A percentile compares a stretch with the other conserved stretches of the same genome.
phyloP scores from a whole-genome alignment of 2,113 vertebrate genomes.

The Passer domesticus region DNA sequence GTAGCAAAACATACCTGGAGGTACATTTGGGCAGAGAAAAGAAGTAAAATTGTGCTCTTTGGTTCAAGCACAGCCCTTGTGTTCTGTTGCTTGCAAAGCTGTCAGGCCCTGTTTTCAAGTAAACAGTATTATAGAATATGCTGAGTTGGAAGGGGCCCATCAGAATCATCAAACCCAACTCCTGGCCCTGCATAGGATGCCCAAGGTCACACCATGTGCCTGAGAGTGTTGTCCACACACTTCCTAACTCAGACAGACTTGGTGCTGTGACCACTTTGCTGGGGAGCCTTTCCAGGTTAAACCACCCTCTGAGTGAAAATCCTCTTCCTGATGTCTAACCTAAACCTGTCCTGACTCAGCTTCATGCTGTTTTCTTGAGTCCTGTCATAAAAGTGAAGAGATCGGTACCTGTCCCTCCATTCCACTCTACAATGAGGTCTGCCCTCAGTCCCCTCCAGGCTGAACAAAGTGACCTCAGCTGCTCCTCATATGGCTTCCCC shows the following conservation, averaged over 20 bases:
- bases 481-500: background rate
- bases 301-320: background rate
- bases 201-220: background rate
- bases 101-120: background rate
- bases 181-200: background rate
- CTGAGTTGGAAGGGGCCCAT: background rate
- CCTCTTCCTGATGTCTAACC: background rate
- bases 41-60: background rate
- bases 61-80: background rate
- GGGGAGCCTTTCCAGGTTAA: background rate
- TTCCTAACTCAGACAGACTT: background rate
- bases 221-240: background rate
- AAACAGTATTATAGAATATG: background rate
- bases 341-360: background rate
- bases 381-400: background rate
- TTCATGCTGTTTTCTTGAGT: background rate
- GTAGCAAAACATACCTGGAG: background rate
- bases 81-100: background rate
- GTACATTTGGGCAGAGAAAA: background rate
- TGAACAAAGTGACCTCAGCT: background rate
- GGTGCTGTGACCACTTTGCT: background rate
- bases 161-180: background rate
- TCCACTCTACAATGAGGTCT: background rate
- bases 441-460: background rate
- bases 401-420: accelerated